These are phyloP conservation scores for Acropternis orthonyx DNA, from an alignment of 2,797 vertebrate species.

Conservation along the genomic window DNA sequence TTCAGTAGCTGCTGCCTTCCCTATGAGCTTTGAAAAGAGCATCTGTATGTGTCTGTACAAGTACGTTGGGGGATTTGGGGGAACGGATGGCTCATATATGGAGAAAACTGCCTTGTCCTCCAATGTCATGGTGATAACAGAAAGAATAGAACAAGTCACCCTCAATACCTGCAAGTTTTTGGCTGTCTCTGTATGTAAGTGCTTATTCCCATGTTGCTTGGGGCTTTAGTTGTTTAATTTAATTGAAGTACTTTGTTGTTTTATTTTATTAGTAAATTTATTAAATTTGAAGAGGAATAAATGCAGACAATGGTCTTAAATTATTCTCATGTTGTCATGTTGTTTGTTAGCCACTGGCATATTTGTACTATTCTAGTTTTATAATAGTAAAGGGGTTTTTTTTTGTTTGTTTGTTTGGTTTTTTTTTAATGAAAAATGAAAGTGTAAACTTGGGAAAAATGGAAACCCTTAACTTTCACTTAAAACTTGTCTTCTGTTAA, in stretches of 20 bases:
- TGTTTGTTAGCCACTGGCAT: not conserved
- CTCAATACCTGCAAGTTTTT: not conserved
- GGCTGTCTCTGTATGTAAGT: not conserved
- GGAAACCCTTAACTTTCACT: not conserved
- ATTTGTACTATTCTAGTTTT: not conserved
- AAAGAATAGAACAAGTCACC: not conserved
- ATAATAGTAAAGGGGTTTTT: not conserved
- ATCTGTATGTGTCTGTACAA: not conserved
- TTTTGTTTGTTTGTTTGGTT: too few relatives aligned
- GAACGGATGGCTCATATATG: not conserved
- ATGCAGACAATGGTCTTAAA: not conserved
- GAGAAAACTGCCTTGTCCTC: not conserved
- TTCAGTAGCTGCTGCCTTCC: slow-evolving; percentile 9
- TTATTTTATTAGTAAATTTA: not conserved
- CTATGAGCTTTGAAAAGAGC: not conserved
- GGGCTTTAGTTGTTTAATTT: not conserved
- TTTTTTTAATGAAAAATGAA: not conserved
- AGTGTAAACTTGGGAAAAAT: not conserved
- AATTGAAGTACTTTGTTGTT: not conserved
- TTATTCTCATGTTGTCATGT: not conserved
- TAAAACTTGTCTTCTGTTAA: not conserved
- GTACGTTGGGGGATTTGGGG: not conserved
- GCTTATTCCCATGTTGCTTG: not conserved
- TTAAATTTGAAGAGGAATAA: not conserved
- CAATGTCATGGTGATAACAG: not conserved